phyloP scores from a whole-genome alignment of 2,888 invertebrate species.

The Ariolimax columbianus region DNA sequence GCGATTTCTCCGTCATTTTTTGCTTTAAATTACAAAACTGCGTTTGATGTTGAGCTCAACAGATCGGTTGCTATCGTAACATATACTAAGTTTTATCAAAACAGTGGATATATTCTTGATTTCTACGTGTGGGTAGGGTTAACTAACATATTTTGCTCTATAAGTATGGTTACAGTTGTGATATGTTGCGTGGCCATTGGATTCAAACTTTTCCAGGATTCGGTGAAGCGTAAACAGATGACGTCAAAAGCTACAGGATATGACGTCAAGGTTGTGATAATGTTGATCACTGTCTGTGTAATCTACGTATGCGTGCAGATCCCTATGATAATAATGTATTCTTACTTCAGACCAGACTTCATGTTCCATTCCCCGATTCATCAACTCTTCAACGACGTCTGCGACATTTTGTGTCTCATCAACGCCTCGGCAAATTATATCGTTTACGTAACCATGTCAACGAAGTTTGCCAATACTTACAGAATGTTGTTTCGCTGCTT shows the following conservation, averaged over 20 bases:
- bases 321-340: slow-evolving; percentile 17
- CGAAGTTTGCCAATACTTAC: slow-evolving; percentile 18
- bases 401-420: slow-evolving; percentile 10
- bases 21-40: background rate
- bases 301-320: slow-evolving; percentile 23
- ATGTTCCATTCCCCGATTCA: background rate
- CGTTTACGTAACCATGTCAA: slow-evolving; percentile 32
- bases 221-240: slow-evolving; percentile 7
- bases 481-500: background rate
- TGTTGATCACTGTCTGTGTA: slow-evolving; percentile 16
- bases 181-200: slow-evolving; percentile 23
- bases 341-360: slow-evolving; percentile 18
- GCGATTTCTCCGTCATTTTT: slow-evolving; percentile 27
- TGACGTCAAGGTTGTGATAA: slow-evolving; percentile 34
- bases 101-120: background rate
- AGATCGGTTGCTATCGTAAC: background rate
- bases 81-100: slow-evolving; percentile 17
- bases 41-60: background rate
- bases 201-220: background rate
- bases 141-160: slow-evolving; percentile 26
- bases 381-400: slow-evolving; percentile 4
- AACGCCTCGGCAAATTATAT: slow-evolving; percentile 28
- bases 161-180: slow-evolving; percentile 1
- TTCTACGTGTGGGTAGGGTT: slow-evolving; percentile 34
- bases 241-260: slow-evolving; percentile 10